Percentiles rank a stretch among this genome's conserved stretches.
Conservation (phyloP, 2,888 invertebrate genomes). For the Metalampra italica region DNA sequence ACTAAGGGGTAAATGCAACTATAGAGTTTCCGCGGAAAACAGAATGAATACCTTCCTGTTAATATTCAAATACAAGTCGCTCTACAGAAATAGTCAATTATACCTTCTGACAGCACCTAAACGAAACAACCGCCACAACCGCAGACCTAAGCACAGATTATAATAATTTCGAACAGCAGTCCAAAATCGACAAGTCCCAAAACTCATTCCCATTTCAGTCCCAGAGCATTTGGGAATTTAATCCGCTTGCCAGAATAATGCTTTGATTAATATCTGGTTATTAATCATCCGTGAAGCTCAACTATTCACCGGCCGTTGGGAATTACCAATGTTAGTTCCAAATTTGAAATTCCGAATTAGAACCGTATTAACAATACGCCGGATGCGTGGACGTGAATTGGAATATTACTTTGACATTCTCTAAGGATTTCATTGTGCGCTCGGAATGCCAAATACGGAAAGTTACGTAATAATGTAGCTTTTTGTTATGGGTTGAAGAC, state of each 20-base stretch:
- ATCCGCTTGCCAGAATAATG: conserved; percentile 46
- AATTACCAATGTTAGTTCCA: conserved; percentile 51
- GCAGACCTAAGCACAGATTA: conserved; percentile 3
- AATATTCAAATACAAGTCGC: no score
- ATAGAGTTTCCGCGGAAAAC: no score
- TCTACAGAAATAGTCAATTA: no score
- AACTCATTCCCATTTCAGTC: conserved; percentile 20
- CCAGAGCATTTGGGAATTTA: conserved; percentile 32
- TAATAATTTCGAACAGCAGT: conserved; percentile 6
- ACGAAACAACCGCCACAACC: background rate
- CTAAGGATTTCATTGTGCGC: conserved; percentile 10
- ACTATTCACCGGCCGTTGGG: conserved; percentile 63
- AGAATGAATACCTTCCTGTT: no score
- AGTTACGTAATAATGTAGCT: background rate
- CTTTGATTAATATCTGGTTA: conserved; percentile 62
- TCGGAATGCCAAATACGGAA: background rate
- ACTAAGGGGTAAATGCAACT: no score
- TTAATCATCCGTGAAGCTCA: conserved; percentile 59
- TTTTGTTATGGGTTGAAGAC: background rate
- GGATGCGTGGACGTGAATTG: conserved; percentile 37
- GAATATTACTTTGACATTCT: conserved; percentile 21
- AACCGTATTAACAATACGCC: conserved; percentile 54
- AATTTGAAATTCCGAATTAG: conserved; percentile 61
- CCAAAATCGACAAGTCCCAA: conserved; percentile 18
- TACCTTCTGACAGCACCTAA: background rate